These are phyloP conservation scores for Acheta domesticus DNA, from an alignment of 2,888 invertebrate genomes.

Conservation along the genomic window DNA sequence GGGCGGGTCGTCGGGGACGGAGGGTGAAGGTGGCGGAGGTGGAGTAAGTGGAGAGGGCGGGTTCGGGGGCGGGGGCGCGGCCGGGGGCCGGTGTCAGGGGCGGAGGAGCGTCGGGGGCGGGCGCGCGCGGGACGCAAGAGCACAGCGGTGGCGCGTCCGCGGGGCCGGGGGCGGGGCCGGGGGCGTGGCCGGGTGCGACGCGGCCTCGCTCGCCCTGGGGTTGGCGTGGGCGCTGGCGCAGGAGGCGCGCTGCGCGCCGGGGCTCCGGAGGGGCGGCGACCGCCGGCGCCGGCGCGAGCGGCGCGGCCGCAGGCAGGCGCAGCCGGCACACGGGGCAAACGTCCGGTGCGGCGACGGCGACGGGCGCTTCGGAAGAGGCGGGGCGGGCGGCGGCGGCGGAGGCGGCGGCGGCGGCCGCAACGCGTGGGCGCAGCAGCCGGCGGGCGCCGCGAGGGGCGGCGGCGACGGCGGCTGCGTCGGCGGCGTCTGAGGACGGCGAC, in stretches of 20 bases:
- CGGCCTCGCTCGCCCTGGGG: background rate
- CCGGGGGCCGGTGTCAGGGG: background rate
- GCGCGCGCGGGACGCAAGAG: background rate
- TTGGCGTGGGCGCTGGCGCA: background rate
- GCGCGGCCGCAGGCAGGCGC: background rate
- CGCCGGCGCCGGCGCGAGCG: background rate
- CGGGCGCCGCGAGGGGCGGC: background rate
- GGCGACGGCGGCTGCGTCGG: background rate
- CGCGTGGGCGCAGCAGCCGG: background rate
- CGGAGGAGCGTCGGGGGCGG: slow-evolving; percentile 18
- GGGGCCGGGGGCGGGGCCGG: background rate
- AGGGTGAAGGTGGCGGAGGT: background rate
- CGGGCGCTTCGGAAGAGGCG: background rate
- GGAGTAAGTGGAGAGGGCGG: background rate
- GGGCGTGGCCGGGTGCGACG: background rate
- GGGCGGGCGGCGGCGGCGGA: background rate
- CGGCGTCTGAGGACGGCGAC: background rate
- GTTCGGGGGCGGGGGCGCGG: background rate
- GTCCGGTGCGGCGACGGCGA: background rate
- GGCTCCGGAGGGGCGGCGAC: background rate
- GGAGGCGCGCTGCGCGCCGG: background rate
- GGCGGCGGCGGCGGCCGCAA: background rate
- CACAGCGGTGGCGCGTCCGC: background rate
- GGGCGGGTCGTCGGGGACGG: background rate
- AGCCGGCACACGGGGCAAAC: background rate